These are phyloP conservation scores for Hippotragus niger DNA, from an alignment of 2,113 vertebrate genomes.

Conservation along the genomic window DNA sequence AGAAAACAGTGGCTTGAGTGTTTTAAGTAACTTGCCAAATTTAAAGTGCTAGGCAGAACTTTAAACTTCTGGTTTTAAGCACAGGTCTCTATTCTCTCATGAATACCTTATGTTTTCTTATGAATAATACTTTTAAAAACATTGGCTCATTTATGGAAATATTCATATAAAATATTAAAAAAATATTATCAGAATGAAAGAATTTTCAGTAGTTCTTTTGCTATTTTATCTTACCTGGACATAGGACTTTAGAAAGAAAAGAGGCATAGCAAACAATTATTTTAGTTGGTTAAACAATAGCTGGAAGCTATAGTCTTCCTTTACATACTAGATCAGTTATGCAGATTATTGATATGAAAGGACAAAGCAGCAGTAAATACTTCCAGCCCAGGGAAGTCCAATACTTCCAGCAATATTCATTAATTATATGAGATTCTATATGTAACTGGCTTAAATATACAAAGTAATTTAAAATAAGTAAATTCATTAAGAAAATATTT, in stretches of 20 bases:
- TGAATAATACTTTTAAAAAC: not conserved
- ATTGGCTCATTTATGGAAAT: not conserved
- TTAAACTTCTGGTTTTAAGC: not conserved
- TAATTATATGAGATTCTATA: not conserved
- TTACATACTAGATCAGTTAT: not conserved
- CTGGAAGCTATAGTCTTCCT: not conserved
- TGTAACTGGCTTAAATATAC: not conserved
- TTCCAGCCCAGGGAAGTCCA: not conserved
- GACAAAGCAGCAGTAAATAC: not conserved
- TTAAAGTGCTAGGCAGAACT: not conserved
- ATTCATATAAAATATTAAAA: not conserved
- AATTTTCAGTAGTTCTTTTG: not conserved
- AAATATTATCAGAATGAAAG: not conserved
- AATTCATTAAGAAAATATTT: not conserved
- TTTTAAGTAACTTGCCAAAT: not conserved
- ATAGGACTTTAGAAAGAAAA: not conserved
- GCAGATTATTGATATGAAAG: not conserved
- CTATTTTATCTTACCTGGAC: not conserved
- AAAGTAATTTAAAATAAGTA: not conserved
- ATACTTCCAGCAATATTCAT: not conserved
- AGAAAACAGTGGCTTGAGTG: not conserved
- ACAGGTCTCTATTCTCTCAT: not conserved
- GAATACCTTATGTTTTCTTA: not conserved
- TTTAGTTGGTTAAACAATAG: not conserved
- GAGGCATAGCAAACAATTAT: not conserved